Evolutionary conservation across 2,797 vertebrate genomes (phyloP).

Genomic region (Melanotaenia boesemani): DNA sequence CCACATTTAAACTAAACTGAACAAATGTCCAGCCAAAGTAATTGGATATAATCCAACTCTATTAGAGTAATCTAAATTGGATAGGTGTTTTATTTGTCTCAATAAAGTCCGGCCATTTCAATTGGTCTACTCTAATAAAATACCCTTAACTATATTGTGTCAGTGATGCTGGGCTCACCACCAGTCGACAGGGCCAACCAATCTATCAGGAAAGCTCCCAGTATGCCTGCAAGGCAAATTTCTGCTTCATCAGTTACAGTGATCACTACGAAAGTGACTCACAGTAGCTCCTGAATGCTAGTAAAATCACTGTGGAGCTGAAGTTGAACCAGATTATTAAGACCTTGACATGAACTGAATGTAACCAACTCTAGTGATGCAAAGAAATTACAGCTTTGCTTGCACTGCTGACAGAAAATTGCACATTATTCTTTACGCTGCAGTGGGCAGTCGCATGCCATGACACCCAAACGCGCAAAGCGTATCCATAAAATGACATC

Average conservation of each 20-base stretch:
- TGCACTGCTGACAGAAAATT: slow-evolving; percentile 33
- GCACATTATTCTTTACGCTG: slow-evolving; percentile 1
- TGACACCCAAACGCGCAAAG: slow-evolving; percentile 31
- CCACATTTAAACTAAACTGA: slow-evolving; percentile 22
- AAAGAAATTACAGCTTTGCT: slow-evolving; percentile 24
- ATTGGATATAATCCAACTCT: slow-evolving; percentile 16
- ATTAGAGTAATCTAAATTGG: slow-evolving; percentile 23
- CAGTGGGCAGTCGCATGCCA: slow-evolving; percentile 1
- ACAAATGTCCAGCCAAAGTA: slow-evolving; percentile 33
- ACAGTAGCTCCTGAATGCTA: slow-evolving; percentile 3
- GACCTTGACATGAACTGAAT: slow-evolving; percentile 4
- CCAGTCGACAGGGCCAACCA: neutral
- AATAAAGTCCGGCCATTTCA: slow-evolving; percentile 16
- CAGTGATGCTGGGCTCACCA: neutral
- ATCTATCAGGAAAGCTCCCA: slow-evolving; percentile 11
- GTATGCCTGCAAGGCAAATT: neutral
- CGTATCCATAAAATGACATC: slow-evolving; percentile 20
- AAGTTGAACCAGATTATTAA: slow-evolving; percentile 37
- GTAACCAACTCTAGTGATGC: slow-evolving; percentile 12
- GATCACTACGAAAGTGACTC: slow-evolving; percentile 14
- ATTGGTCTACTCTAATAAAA: slow-evolving; percentile 8
- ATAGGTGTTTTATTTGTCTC: slow-evolving; percentile 18
- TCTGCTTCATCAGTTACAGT: slow-evolving; percentile 13
- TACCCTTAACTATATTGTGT: slow-evolving; percentile 7
- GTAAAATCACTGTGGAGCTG: slow-evolving; percentile 12